Evolutionary conservation across 1,140 invertebrate genomes (phyloP), one percentile per base, ranked within the genome.

Genomic region (Campoletis sonorensis): DNA sequence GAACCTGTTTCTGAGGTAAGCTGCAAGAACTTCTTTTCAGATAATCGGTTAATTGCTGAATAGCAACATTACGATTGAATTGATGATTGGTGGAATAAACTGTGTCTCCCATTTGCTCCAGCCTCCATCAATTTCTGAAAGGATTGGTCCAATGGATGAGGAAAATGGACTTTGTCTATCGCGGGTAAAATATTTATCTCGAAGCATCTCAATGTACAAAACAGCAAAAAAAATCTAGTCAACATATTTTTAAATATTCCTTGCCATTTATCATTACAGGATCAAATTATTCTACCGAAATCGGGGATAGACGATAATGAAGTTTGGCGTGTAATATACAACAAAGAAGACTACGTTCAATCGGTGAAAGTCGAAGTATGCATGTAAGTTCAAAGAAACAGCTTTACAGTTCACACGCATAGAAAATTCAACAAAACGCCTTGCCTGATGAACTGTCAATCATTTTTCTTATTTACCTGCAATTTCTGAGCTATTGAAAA

Each of bases 41-140:
- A 45, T 4, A 10, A 45, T 45, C 8, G 8, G 5, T 45, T 11
- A 10, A 1, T 45, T 11, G 40, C 40, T 45, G 1, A 8, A 13
- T 45, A 45, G 5, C 11, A 45, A 45, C 40, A 11, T 45, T 11
- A 45, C 40, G 40, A 45, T 45, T 11, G 40, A 45, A 4, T 10
- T 13, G 40, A 45, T 13, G 40, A 10, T 45, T 45, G 40, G 13
- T 45, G 7, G 13, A 45, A 45, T 45, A 67, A 1, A 70, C 13
- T 18, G 26, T 51, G 16, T 75, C 5, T 51, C 30, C 30, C 4
- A 27, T 75, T 75, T 23, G 30, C 7, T 73, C 11, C 23, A 75
- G 72, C 72, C 72, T 15, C n/a, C 49, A 7, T 51, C 72, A 23
- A 75, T 75, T 18, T 75, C 72, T 11, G 45, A 54, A 27, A 51